Evolutionary conservation across 2,888 invertebrate species (phyloP), one percentile per base, ranked within the genome.

Genomic region (Xestia ashworthii): DNA sequence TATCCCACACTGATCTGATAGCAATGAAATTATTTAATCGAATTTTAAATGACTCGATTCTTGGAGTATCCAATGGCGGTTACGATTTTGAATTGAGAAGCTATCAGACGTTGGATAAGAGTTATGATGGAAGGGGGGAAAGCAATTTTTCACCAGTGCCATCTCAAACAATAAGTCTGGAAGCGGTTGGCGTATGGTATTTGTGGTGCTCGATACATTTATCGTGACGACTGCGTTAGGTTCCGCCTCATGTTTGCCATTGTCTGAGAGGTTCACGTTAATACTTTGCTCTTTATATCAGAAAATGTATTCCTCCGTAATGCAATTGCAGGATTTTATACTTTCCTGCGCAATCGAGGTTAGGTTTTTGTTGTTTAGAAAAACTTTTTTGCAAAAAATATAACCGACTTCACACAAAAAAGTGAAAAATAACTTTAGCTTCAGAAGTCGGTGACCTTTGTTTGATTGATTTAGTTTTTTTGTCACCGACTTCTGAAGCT

Each of bases 191-290:
- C 88, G 92, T 87, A 92, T 92, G 90, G 91, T 93, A 93, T 93
- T 93, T 93, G 92, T 88, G 92, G 94, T 91, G 91, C 92, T 93
- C 94, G 91, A 95, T 95, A 95, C 93, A 94, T 95, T 95, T 94
- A 93, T 92, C 88, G 90, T 91, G 92, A 91, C 91, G 89, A 91
- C 87, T 91, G 90, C 91, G 91, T 92, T 91, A 87, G 90, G 91
- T 94, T 93, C 92, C 91, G 91, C 89, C 82, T 92, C 91, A 89
- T 94, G 90, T 95, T 95, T 95, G 92, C 94, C 91, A 94, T 95
- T 94, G 95, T 95, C 95, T 95, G 94, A 95, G 91, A 93, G 93
- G 93, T 92, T 90, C 88, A 91, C 92, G 89, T 91, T 94, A 94
- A 94, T 94, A 93, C 91, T 91, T 91, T 89, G 88, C 91, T 91